Conservation (phyloP, 2,797 vertebrate genomes). For the Okamejei kenojei region DNA sequence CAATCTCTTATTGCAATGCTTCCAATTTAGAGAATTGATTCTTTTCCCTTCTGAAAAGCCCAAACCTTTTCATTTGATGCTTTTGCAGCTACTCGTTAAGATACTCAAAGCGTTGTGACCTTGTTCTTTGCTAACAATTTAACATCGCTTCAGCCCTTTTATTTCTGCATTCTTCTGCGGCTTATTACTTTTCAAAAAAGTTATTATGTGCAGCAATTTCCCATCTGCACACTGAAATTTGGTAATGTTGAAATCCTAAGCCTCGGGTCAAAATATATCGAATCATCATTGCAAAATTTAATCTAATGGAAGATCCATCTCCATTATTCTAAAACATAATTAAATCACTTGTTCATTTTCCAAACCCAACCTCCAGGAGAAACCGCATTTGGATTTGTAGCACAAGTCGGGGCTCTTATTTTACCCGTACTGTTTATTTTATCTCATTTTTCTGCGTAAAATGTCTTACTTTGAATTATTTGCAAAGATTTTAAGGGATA, state of each 20-base stretch:
- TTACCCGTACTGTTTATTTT: neutral
- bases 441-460: neutral
- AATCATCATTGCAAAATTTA: neutral
- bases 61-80: neutral
- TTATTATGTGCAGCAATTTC: neutral
- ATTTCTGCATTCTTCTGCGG: neutral
- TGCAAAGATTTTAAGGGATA: neutral
- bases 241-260: neutral
- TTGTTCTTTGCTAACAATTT: neutral
- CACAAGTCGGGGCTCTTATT: neutral
- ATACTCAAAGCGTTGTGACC: neutral
- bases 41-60: neutral
- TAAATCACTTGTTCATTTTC: neutral
- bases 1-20: neutral
- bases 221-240: neutral
- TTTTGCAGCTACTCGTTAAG: neutral
- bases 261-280: neutral
- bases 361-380: neutral
- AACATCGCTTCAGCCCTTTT: neutral
- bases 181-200: neutral
- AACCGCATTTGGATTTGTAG: neutral
- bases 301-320: neutral
- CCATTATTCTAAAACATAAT: neutral
- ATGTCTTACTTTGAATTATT: neutral
- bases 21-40: neutral